A percentile compares a stretch with the other conserved stretches of the same genome.
These are phyloP conservation scores for Embiotoca jacksoni DNA, from an alignment of 2,113 vertebrate species.

Conservation along the genomic window DNA sequence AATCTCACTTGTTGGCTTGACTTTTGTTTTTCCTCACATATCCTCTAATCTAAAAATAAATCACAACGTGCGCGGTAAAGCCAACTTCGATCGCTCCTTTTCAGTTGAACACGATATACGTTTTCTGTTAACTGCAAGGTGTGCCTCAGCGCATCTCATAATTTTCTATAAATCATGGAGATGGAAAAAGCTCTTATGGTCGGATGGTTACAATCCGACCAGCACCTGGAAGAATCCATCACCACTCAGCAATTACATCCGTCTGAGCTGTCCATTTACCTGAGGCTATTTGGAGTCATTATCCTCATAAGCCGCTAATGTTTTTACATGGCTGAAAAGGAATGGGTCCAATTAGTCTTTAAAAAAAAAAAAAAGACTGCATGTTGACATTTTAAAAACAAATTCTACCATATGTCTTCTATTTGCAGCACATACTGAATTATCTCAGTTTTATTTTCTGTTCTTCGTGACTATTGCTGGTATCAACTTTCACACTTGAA, in stretches of 20 bases:
- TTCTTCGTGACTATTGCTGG: not conserved
- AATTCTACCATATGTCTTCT: not conserved
- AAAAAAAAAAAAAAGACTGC: not conserved
- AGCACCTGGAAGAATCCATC: conserved; percentile 62
- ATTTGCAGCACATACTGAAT: not conserved
- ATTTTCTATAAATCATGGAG: conserved; percentile 28
- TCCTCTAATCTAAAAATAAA: conserved; percentile 7
- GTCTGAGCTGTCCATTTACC: conserved; percentile 57
- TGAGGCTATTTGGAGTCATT: conserved; percentile 27
- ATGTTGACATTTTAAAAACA: conserved; percentile 17
- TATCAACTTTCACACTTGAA: not conserved
- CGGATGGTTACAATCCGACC: conserved; percentile 18
- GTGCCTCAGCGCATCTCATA: not conserved
- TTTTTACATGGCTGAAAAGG: conserved; percentile 26
- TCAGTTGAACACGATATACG: not conserved
- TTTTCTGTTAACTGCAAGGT: conserved; percentile 1
- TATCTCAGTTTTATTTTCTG: not conserved
- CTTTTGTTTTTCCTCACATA: conserved; percentile 31
- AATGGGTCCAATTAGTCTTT: conserved; percentile 12
- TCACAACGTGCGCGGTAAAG: not conserved
- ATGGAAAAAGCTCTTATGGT: conserved; percentile 27
- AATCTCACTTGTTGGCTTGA: not conserved
- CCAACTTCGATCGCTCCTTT: not conserved
- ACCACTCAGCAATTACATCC: conserved; percentile 51
- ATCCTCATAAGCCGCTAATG: conserved; percentile 27